Percentiles rank a stretch among this genome's conserved stretches.
Evolutionary conservation across 1,140 invertebrate species (phyloP).

Genomic region (Aethina tumida): DNA sequence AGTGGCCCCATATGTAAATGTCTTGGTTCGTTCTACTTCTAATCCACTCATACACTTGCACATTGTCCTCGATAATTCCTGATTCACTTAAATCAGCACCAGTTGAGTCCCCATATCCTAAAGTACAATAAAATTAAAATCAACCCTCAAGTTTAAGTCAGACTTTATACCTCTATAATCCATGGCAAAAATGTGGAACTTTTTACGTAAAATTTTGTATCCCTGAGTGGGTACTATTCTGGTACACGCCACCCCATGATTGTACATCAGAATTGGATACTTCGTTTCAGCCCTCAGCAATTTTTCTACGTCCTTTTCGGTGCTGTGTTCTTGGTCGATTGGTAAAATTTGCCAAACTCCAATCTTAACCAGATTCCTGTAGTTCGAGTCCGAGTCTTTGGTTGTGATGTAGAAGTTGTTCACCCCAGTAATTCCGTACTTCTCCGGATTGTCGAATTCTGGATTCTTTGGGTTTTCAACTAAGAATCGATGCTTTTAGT

Average conservation of each 20-base stretch:
- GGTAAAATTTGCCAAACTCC: slow-evolving; percentile 28
- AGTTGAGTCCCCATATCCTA: slow-evolving; percentile 83
- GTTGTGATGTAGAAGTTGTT: slow-evolving; percentile 25
- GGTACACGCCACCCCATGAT: slow-evolving; percentile 28
- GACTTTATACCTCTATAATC: slow-evolving; percentile 72
- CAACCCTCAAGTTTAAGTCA: slow-evolving; percentile 6
- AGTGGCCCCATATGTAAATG: slow-evolving; percentile 85
- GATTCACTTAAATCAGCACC: slow-evolving; percentile 56
- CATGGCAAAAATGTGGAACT: slow-evolving; percentile 71
- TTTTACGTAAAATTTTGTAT: slow-evolving; percentile 22
- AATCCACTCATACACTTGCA: slow-evolving; percentile 71
- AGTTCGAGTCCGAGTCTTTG: slow-evolving; percentile 14
- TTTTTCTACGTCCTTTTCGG: slow-evolving; percentile 10
- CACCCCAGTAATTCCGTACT: slow-evolving; percentile 16
- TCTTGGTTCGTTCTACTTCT: slow-evolving; percentile 34
- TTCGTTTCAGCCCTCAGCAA: no score
- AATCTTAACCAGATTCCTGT: slow-evolving; percentile 14
- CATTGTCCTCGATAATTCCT: slow-evolving; percentile 72
- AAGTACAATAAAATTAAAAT: slow-evolving; percentile 15
- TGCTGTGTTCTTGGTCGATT: slow-evolving; percentile 17
- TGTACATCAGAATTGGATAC: slow-evolving; percentile 22
- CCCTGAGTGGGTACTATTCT: slow-evolving; percentile 15
- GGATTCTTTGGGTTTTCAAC: slow-evolving; percentile 16
- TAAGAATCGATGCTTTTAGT: slow-evolving; percentile 5
- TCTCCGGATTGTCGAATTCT: slow-evolving; percentile 17